phyloP scores from a whole-genome alignment of 2,797 vertebrate species.

The Myotis findleyi region DNA sequence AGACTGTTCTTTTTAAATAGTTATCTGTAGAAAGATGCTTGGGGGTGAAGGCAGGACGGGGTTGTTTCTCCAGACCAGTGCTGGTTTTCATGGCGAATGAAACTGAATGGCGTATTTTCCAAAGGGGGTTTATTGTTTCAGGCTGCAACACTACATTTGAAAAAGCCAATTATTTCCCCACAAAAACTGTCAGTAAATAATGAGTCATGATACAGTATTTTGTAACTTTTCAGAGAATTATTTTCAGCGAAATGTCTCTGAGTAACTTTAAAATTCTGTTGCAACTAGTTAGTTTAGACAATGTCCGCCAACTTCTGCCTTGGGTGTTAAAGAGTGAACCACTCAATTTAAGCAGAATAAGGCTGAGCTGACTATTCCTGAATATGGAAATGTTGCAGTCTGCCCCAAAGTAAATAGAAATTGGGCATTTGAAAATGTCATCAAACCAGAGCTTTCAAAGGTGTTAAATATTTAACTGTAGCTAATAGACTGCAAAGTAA shows the following conservation, averaged over 20 bases:
- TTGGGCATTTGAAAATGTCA: constrained; percentile 68
- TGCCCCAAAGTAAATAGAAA: constrained; percentile 57
- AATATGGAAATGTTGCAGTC: background rate
- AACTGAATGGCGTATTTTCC: constrained; percentile 53
- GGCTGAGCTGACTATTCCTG: background rate
- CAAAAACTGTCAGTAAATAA: constrained; percentile 52
- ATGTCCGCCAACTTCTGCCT: constrained; percentile 62
- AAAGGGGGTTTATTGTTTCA: constrained; percentile 46
- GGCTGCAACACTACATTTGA: background rate
- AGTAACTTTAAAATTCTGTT: constrained; percentile 62
- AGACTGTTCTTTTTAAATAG: background rate
- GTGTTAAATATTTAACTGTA: constrained; percentile 68
- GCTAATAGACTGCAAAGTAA: constrained; percentile 63
- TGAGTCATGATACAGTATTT: constrained; percentile 61
- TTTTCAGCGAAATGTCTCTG: constrained; percentile 55
- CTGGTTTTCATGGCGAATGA: constrained; percentile 52
- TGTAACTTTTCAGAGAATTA: constrained; percentile 54
- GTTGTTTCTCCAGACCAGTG: background rate
- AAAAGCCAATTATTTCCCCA: constrained; percentile 13
- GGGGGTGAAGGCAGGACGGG: background rate
- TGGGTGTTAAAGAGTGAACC: constrained; percentile 65
- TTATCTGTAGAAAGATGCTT: background rate
- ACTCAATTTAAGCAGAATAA: constrained; percentile 46
- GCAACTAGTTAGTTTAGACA: constrained; percentile 69
- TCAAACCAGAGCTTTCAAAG: constrained; percentile 53